Base-by-base conservation (phyloP, 1,140 invertebrate species). In the Halictus rubicundus region DNA sequence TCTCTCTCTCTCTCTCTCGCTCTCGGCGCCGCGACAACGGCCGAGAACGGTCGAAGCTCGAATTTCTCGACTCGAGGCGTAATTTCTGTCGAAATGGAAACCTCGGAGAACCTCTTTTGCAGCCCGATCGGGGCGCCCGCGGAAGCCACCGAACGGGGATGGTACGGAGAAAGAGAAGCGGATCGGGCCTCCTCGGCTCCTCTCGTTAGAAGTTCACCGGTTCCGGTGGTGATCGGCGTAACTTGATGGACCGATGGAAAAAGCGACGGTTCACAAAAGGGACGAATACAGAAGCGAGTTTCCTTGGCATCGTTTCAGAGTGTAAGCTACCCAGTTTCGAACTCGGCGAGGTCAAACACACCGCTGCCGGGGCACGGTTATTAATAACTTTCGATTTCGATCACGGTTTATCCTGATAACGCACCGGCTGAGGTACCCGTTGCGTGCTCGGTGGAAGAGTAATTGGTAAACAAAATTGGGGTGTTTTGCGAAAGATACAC, bases 281-380 rank as follows among this genome's bases (percentile, higher is more conserved):
- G 37, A 57, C 63, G 63, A 66, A 74, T 60, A 61, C 23, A 59
- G 70, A 27, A 57, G 32, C 16, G 63, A 57, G 78, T 79, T 63
- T 79, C 78, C 78, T 79, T 79, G 78, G 71, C 78, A 79, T 79
- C 78, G 70, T 79, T 79, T 73, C 70, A 59, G 70, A 73, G 78
- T 74, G 70, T 68, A 68, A 68, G 61, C 78, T 72, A 79, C 71
- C 78, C 71, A 73, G 70, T 73, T 79, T 79, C 78, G 42, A 59
- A 68, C 76, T 64, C 68, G 76, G 6, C 76, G 76, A 71, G 76
- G 76, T 78, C 76, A 78, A 78, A 78, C 68, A 72, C 69, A 65
- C 68, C 60, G 76, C 69, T 32, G 54, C 60, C 60, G 68, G 25
- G 60, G 39, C 60, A 54, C 60, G 60, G 27, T 64, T 78, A 78